A percentile compares a stretch with the other conserved stretches of the same genome.
These are phyloP conservation scores for Myopa tessellatipennis DNA, from an alignment of 2,888 invertebrate species.

Conservation along the genomic window DNA sequence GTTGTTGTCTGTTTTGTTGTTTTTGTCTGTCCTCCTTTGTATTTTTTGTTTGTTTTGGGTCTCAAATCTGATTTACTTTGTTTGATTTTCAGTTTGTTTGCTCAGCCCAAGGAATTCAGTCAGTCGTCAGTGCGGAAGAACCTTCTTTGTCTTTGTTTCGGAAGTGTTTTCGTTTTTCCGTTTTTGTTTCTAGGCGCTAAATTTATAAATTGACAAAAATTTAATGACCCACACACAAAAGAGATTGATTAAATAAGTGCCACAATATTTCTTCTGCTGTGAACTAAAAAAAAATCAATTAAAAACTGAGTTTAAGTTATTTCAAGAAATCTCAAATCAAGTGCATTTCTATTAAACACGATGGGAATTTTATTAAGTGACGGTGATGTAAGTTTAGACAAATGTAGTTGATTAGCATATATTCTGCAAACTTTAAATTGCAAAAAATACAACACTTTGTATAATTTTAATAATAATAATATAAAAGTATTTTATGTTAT, in stretches of 20 bases:
- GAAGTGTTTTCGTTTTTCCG: neutral
- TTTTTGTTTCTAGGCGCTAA: too few relatives aligned
- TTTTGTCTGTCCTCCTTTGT: conserved; percentile 12
- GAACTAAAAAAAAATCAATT: conserved; percentile 10
- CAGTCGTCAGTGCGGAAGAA: conserved; percentile 36
- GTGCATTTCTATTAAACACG: conserved; percentile 34
- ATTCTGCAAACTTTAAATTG: conserved; percentile 1
- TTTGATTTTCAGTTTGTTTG: conserved; percentile 64
- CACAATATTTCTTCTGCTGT: too few relatives aligned
- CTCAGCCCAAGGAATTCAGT: conserved; percentile 62
- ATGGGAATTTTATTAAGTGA: conserved; percentile 63
- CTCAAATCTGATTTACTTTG: conserved; percentile 64
- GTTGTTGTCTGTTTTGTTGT: conserved; percentile 28
- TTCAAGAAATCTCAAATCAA: neutral
- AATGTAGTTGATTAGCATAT: neutral
- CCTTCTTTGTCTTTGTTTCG: neutral
- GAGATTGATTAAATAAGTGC: too few relatives aligned
- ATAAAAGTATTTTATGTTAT: too few relatives aligned
- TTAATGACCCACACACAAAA: too few relatives aligned
- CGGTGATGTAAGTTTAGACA: conserved; percentile 61
- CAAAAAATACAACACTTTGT: neutral
- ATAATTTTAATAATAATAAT: neutral
- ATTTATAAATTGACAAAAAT: too few relatives aligned
- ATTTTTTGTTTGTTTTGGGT: conserved; percentile 33
- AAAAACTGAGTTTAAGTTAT: neutral